Evolutionary conservation across 2,797 vertebrate species (phyloP).

Genomic region (Cercopithecus petaurista): DNA sequence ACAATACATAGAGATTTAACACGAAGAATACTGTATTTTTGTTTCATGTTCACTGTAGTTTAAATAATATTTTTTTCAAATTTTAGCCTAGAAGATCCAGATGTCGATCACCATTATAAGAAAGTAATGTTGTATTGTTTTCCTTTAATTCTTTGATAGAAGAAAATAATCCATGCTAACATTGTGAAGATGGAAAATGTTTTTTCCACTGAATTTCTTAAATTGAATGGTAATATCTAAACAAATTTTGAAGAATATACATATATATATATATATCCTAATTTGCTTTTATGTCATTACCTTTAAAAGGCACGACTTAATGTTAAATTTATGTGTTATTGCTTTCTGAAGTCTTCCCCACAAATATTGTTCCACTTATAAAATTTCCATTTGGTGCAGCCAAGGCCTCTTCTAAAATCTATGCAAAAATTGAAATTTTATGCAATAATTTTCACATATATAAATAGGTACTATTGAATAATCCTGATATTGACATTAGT

Average conservation of each 20-base stretch:
- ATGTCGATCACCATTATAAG: not conserved
- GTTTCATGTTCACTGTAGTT: not conserved
- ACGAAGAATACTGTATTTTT: not conserved
- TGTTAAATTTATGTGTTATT: not conserved
- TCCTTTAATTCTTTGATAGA: not conserved
- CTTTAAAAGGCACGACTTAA: slow-evolving; percentile 41
- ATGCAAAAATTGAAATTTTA: slow-evolving; percentile 60
- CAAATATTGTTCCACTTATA: slow-evolving; percentile 12
- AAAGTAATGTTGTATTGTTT: not conserved
- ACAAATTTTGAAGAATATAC: not conserved
- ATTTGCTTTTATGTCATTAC: not conserved
- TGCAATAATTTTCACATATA: not conserved
- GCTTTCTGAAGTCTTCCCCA: not conserved
- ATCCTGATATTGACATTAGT: slow-evolving; percentile 56
- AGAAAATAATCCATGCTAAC: not conserved
- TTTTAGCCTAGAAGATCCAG: not conserved
- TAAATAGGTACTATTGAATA: not conserved
- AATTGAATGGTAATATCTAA: not conserved
- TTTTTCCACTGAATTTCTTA: not conserved
- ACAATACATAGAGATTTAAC: not conserved
- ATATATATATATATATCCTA: not conserved
- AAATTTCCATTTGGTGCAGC: slow-evolving; percentile 11
- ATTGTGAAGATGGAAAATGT: not conserved
- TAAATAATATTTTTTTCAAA: not conserved
- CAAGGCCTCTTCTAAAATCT: slow-evolving; percentile 35